Evolutionary conservation across 2,888 invertebrate species (phyloP), one percentile per base, ranked within the genome.

Genomic region (Megalurothrips usitatus): DNA sequence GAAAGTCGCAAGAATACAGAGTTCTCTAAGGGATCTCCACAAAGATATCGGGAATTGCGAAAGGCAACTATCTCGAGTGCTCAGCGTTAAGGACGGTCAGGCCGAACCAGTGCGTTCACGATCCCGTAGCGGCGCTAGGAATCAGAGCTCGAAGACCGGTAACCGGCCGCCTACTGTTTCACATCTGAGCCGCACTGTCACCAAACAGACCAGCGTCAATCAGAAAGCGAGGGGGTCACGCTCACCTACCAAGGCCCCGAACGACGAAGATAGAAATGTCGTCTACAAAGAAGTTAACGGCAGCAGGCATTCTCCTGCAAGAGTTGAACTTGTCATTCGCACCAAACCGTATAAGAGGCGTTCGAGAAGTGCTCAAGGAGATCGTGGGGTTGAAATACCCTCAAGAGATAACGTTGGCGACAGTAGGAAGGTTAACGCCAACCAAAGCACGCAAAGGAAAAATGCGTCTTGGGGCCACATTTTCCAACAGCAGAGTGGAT

Each of bases 401-500:
- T 26, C 68, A 1, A 75, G 68, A 75, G 68, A 75, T 10, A 23
- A 75, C 12, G 1, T 26, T 10, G 58, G 58, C 17, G 14, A 14
- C 6, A 75, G 10, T 12, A 23, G 68, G 23, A 75, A 19, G 11
- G 6, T 58, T 58, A 19, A 17, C 17, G 19, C 14, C 17, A 75
- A 26, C 12, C 68, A 9, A 26, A 75, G 26, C 26, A 75, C 68
- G 23, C 23, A 75, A 3, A 75, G 58, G 58, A 58, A 75, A 26
- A 75, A 75, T 75, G 68, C 68, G 6, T 75, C 68, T 26, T 75
- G 68, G 68, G 68, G 68, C 12, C 68, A 75, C 26, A 75, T 75
- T 26, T 26, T 75, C 23, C 68, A 75, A 26, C 68, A 75, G 9
- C 68, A 75, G 26, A 75, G 68, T 23, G n/a, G 26, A 1, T 75